A percentile compares a stretch with the other conserved stretches of the same genome.
Conservation (phyloP, 2,888 invertebrate species). For the Machimus atricapillus region DNA sequence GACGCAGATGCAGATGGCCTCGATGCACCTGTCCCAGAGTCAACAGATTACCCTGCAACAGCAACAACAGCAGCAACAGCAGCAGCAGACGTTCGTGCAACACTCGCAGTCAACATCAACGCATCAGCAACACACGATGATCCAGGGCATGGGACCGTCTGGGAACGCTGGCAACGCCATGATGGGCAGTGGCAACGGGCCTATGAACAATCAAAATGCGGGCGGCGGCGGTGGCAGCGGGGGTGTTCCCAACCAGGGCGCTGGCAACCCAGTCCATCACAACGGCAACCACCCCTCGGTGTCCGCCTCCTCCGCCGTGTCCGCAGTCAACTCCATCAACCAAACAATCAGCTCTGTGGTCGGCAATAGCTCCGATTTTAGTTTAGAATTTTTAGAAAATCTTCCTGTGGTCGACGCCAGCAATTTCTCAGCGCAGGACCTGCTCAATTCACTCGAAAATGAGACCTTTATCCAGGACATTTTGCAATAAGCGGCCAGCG, state of each 20-base stretch:
- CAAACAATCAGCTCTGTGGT: slow-evolving; percentile 62
- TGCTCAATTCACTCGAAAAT: slow-evolving; percentile 83
- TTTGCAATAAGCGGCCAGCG: slow-evolving; percentile 59
- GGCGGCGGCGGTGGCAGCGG: slow-evolving; percentile 36
- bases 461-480: slow-evolving; percentile 74
- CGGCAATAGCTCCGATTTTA: slow-evolving; percentile 69
- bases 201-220: slow-evolving; percentile 40
- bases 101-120: slow-evolving; percentile 54
- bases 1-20: slow-evolving; percentile 67
- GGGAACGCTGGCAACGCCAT: slow-evolving; percentile 38
- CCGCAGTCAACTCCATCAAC: slow-evolving; percentile 52
- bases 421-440: slow-evolving; percentile 81
- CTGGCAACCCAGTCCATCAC: slow-evolving; percentile 3
- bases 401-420: slow-evolving; percentile 78
- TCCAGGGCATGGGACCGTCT: slow-evolving; percentile 52
- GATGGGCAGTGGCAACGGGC: slow-evolving; percentile 19
- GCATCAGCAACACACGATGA: slow-evolving; percentile 59
- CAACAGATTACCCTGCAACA: slow-evolving; percentile 69
- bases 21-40: slow-evolving; percentile 75
- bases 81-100: slow-evolving; percentile 59
- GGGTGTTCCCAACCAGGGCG: slow-evolving; percentile 13
- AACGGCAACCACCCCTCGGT: slow-evolving; percentile 49
- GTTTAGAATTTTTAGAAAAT: slow-evolving; percentile 85
- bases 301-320: slow-evolving; percentile 53
- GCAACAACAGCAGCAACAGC: slow-evolving; percentile 54